phyloP scores from a whole-genome alignment of 2,113 vertebrate genomes.

The Entosphenus tridentatus region DNA sequence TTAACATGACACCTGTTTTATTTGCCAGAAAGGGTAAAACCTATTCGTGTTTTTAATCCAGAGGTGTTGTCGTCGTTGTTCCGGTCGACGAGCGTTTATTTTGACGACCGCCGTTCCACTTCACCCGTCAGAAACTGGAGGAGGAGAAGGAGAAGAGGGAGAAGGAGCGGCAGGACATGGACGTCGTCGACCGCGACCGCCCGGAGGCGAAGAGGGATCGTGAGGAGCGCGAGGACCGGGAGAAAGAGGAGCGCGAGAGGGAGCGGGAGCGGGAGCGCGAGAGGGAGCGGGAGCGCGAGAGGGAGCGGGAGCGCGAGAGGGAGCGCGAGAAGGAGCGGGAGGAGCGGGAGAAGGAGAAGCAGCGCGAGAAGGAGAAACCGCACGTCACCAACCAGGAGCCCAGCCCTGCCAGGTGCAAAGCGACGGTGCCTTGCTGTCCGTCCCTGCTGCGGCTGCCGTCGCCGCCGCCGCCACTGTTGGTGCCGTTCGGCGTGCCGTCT shows the following conservation, averaged over 20 bases:
- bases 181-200: background rate
- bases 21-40: too few species aligned
- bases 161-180: constrained; percentile 12
- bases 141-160: constrained; percentile 54
- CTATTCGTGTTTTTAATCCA: too few species aligned
- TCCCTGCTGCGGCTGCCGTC: too few species aligned
- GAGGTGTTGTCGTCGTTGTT: too few species aligned
- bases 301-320: constrained; percentile 41
- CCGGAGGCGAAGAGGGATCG: too few species aligned
- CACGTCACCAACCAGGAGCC: background rate
- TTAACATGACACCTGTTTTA: too few species aligned
- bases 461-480: too few species aligned
- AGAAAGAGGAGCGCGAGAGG: constrained; percentile 48
- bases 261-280: constrained; percentile 47
- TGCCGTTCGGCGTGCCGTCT: too few species aligned
- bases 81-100: too few species aligned
- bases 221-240: constrained; percentile 10
- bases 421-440: too few species aligned
- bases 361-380: too few species aligned
- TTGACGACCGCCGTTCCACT: too few species aligned
- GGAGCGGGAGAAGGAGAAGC: background rate
- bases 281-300: constrained; percentile 55
- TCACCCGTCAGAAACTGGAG: constrained; percentile 65
- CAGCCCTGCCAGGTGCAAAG: constrained; percentile 3
- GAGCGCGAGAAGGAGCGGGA: constrained; percentile 16